Evolutionary conservation across 1,140 invertebrate genomes (phyloP), one percentile per base, ranked within the genome.

Genomic region (Vollenhovia emeryi): DNA sequence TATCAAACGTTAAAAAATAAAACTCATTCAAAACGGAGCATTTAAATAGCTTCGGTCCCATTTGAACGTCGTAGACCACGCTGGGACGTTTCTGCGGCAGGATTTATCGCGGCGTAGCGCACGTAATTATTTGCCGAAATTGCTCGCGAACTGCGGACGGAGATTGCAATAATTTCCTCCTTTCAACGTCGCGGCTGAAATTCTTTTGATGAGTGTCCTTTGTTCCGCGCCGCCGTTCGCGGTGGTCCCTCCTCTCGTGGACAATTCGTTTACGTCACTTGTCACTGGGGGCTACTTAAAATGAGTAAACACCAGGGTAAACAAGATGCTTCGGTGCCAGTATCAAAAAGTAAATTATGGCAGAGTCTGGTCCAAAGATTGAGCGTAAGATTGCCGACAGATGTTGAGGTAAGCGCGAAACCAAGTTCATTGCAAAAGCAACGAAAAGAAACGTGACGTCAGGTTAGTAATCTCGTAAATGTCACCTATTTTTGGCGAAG

Each of bases 151-250:
- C 40, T 76, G 52, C 69, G 55, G 52, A 75, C 45, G 55, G 55
- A 84, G 57, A 84, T 84, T 76, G 82, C 60, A 76, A 86, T 85
- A 82, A 80, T 40, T 74, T 83, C 68, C 68, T 55, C 76, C 15
- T 60, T 73, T 66, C 68, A 75, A 21, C 18, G 11, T 62, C 62
- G 18, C 5, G 6, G 6, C 27, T 50, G 21, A 36, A 86, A 75
- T 50, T 86, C 52, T 60, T 57, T 59, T 36, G 15, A 45, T n/a
- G 18, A 85, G n/a, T n/a, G n/a, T 83, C 60, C 24, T 74, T 87
- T 87, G 85, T 87, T 82, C 24, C 18, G n/a, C 18, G 21, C 9
- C 18, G 2, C 18, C 13, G 36, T 24, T 62, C 11, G 11, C 40
- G 21, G 9, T n/a, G 9, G n/a, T 48, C 55, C 30, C 43, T 18